Evolutionary conservation across 2,888 invertebrate genomes (phyloP), one percentile per base, ranked within the genome.

Genomic region (Lepidonotus clava): DNA sequence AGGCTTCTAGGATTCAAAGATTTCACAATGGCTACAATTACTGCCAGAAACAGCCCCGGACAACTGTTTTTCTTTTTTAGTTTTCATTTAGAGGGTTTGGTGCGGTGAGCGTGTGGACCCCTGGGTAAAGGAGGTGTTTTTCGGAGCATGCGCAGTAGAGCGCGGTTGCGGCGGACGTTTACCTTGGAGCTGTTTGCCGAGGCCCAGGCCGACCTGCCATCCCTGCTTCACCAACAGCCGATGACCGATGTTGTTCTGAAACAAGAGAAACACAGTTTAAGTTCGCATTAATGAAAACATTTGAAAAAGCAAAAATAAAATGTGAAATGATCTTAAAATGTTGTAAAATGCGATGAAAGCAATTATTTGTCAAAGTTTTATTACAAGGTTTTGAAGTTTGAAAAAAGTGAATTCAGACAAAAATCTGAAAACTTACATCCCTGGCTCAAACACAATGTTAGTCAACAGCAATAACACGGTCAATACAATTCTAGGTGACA

Each of bases 181-280:
- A 89, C 89, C 89, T 89, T 89, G 89, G 28, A 87, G 86, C 36
- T 80, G 51, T 53, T 89, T 89, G 85, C 89, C 89, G 41, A 89
- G 88, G 1, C 89, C 89, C 41, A 85, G 86, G n/a, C 88, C 88
- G 1, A 86, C 87, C 80, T 88, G 84, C 88, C 88, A 88, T 36
- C 88, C 88, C 32, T 88, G 87, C 86, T 87, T 87, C 84, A 88
- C 67, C 83, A 88, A 40, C 85, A 88, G 40, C 86, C 71, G 83
- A 61, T 88, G 87, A 41, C 88, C 88, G 18, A 88, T 86, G 77
- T 86, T 88, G 83, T 86, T 86, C 88, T 88, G 88, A 1, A 87
- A 87, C 8, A 21, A 71, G 21, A 84, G 8, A 61, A 53, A 77
- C 40, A 21, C 34, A 71, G 28, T 41, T 41, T 5, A 28, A 76